A percentile compares a stretch with the other conserved stretches of the same genome.
Evolutionary conservation across 1,140 invertebrate genomes (phyloP).

Genomic region (Forficula auricularia): DNA sequence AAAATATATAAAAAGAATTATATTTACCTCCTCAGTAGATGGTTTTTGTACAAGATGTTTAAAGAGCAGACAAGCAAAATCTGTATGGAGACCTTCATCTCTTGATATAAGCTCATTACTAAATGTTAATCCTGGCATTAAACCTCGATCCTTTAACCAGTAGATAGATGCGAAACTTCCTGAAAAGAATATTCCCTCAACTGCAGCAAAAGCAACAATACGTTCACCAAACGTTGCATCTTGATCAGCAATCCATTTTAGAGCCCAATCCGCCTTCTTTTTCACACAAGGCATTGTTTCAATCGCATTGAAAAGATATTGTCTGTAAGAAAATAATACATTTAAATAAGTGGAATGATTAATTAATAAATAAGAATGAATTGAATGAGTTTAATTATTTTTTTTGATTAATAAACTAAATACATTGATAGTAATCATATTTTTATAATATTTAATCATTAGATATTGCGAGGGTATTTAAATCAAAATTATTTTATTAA

Average conservation of each 20-base stretch:
- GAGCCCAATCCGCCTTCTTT: slow-evolving; percentile 94
- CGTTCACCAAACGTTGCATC: slow-evolving; percentile 82
- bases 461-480: no score
- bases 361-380: no score
- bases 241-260: slow-evolving; percentile 79
- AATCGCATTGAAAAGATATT: slow-evolving; percentile 91
- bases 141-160: slow-evolving; percentile 94
- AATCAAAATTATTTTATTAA: no score
- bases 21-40: slow-evolving; percentile 50
- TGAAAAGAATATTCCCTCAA: slow-evolving; percentile 97
- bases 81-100: slow-evolving; percentile 96
- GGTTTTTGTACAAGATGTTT: slow-evolving; percentile 89
- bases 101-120: slow-evolving; percentile 97
- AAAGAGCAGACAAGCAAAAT: slow-evolving; percentile 98
- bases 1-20: no score
- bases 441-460: no score
- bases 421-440: no score
- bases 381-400: no score
- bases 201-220: slow-evolving; percentile 92
- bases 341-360: no score
- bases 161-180: slow-evolving; percentile 99
- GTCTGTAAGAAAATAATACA: no score
- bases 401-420: no score
- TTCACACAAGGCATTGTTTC: slow-evolving; percentile 92
- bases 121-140: slow-evolving; percentile 98